Percentiles rank a stretch among this genome's conserved stretches.
These are phyloP conservation scores for Pelobates cultripes DNA, from an alignment of 2,797 vertebrate species.

Conservation along the genomic window DNA sequence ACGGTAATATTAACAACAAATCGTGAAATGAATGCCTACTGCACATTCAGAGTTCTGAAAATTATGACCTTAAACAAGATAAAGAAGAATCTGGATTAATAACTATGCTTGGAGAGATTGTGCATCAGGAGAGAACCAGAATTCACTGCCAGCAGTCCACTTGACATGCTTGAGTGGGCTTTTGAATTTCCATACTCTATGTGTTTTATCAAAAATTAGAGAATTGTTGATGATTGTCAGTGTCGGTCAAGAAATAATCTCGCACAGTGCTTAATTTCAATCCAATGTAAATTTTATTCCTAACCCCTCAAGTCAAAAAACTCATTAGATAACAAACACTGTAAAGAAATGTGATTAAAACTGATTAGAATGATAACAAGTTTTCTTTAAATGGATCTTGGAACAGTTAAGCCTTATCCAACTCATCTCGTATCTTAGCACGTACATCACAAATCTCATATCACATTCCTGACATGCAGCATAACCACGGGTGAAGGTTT, in stretches of 20 bases:
- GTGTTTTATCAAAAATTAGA: background rate
- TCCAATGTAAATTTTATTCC: constrained; percentile 17
- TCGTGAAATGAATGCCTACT: too few relatives aligned
- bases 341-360: constrained; percentile 39
- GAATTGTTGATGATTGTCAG: background rate
- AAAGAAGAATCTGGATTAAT: background rate
- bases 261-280: constrained; percentile 7
- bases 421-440: constrained; percentile 62
- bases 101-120: background rate
- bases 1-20: too few relatives aligned
- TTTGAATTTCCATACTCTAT: background rate
- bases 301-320: constrained; percentile 44
- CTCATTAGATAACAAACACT: background rate
- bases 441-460: constrained; percentile 63
- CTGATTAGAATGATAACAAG: constrained; percentile 44
- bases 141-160: background rate
- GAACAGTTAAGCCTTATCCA: constrained; percentile 61
- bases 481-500: constrained; percentile 69
- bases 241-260: constrained; percentile 4
- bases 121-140: background rate
- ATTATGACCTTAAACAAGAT: too few relatives aligned
- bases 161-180: background rate
- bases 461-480: constrained; percentile 67
- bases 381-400: constrained; percentile 1
- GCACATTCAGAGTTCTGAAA: too few relatives aligned